phyloP scores from a whole-genome alignment of 2,797 vertebrate species.

The Lacerta agilis region DNA sequence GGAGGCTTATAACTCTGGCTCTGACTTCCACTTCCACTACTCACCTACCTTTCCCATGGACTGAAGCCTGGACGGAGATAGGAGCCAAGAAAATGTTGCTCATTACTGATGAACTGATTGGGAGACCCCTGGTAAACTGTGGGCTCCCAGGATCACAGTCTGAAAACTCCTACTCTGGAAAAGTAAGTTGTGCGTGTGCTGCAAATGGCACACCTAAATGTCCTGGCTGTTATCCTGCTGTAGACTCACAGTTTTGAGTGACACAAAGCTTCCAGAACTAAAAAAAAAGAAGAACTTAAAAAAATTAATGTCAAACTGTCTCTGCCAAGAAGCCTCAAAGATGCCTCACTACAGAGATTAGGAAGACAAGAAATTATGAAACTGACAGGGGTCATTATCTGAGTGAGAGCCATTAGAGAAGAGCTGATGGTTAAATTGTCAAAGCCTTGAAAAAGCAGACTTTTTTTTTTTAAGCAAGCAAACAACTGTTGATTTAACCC shows the following conservation, averaged over 20 bases:
- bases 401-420: constrained; percentile 51
- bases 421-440: constrained; percentile 39
- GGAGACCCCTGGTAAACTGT: too few relatives aligned
- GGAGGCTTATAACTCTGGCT: too few relatives aligned
- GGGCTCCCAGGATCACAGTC: neutral
- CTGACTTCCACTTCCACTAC: too few relatives aligned
- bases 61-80: too few relatives aligned
- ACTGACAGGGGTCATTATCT: constrained; percentile 54
- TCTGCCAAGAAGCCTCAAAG: constrained; percentile 48
- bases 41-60: too few relatives aligned
- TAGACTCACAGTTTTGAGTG: constrained; percentile 12
- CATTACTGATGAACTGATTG: neutral
- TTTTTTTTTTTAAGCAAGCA: neutral
- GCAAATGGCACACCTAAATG: constrained; percentile 45
- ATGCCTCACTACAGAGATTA: constrained; percentile 45
- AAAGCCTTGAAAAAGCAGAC: constrained; percentile 18
- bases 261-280: constrained; percentile 20
- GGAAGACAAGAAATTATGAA: constrained; percentile 47
- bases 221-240: constrained; percentile 47
- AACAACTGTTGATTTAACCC: neutral
- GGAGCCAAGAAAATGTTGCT: neutral
- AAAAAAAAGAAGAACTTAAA: constrained; percentile 16
- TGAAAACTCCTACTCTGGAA: constrained; percentile 2
- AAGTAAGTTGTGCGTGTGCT: constrained; percentile 29
- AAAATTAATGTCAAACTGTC: constrained; percentile 38